Conservation (phyloP, 2,888 invertebrate genomes). For the Eilema caniola region DNA sequence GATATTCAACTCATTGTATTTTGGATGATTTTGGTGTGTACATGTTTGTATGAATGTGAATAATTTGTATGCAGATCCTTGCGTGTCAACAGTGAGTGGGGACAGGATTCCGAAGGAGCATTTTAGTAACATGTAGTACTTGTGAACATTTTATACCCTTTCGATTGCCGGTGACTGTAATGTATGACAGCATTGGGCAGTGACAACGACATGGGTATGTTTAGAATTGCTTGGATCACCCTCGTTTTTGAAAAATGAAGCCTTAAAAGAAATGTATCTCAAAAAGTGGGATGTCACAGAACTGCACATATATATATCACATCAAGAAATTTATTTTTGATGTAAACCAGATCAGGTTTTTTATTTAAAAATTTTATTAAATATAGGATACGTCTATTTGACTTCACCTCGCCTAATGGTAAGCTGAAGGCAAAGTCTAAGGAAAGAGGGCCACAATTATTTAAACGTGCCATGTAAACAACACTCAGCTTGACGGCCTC, state of each 20-base stretch:
- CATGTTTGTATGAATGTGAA: slow-evolving; percentile 36
- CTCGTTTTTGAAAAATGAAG: background rate
- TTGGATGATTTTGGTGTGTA: slow-evolving; percentile 30
- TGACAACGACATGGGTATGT: background rate
- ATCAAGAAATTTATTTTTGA: background rate
- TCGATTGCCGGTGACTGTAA: slow-evolving; percentile 47
- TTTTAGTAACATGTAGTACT: slow-evolving; percentile 58
- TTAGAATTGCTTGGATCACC: background rate
- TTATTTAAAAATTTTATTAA: no score
- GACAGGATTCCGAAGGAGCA: slow-evolving; percentile 50
- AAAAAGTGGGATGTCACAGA: background rate
- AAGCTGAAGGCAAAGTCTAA: no score
- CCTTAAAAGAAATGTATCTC: background rate
- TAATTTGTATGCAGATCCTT: slow-evolving; percentile 63
- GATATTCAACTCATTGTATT: background rate
- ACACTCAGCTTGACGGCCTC: no score
- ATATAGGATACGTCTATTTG: no score
- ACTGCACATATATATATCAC: background rate
- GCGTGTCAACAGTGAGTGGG: slow-evolving; percentile 60
- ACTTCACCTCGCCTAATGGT: no score
- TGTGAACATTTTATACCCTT: slow-evolving; percentile 59
- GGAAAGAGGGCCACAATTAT: no score
- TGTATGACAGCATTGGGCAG: slow-evolving; percentile 27
- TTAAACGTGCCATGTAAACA: no score
- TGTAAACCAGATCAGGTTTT: no score